Percentiles rank a stretch among this genome's conserved stretches.
Conservation (phyloP, 2,888 invertebrate genomes). For the Aphelenchoides bicaudatus region DNA sequence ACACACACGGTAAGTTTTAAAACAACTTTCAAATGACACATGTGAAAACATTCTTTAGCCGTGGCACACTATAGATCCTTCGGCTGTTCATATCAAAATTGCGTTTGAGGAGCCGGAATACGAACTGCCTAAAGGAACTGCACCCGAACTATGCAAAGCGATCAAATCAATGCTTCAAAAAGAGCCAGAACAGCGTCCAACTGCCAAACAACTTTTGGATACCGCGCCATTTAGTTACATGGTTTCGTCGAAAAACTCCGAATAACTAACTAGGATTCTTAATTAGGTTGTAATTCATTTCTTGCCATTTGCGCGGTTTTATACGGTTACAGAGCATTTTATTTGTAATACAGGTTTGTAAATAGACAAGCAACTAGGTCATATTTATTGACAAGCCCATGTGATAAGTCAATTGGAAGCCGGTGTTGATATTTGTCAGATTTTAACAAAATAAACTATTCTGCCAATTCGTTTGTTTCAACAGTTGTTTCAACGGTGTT, state of each 20-base stretch:
- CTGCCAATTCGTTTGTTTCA: no score
- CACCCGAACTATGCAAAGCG: constrained; percentile 14
- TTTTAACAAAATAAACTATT: no score
- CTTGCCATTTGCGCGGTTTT: not conserved
- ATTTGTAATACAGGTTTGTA: not conserved
- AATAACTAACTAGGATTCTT: no score
- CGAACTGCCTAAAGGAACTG: constrained; percentile 22
- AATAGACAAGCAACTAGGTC: no score
- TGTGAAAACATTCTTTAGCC: no score
- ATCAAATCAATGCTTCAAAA: constrained; percentile 31
- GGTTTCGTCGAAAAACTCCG: not conserved
- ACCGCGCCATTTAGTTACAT: constrained; percentile 22
- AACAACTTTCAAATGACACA: no score
- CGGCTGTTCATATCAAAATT: constrained; percentile 35
- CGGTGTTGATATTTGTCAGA: no score
- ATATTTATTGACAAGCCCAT: no score
- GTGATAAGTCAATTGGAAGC: no score
- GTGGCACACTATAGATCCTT: constrained; percentile 39
- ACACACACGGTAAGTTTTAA: no score
- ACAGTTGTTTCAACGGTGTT: no score
- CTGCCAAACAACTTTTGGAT: constrained; percentile 30
- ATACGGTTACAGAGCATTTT: not conserved
- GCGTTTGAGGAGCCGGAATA: constrained; percentile 31
- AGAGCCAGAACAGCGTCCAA: constrained; percentile 30
- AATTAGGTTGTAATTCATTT: not conserved